phyloP scores from a whole-genome alignment of 2,888 invertebrate genomes.

The Trissolcus brochymenae region DNA sequence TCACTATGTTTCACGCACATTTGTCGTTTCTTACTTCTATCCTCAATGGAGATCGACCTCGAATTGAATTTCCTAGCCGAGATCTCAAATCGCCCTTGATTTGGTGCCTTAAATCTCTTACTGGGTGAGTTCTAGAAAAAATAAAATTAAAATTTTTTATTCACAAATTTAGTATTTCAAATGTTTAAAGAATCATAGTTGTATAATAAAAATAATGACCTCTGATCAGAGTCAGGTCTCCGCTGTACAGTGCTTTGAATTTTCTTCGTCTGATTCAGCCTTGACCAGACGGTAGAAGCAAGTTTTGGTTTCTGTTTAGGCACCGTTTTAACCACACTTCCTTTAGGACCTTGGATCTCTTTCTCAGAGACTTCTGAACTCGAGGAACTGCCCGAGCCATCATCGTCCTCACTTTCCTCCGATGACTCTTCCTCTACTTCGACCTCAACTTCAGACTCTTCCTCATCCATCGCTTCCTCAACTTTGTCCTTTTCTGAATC shows the following conservation, averaged over 20 bases:
- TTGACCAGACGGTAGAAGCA: slow-evolving; percentile 79
- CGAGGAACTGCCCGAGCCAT: slow-evolving; percentile 59
- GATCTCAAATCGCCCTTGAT: slow-evolving; percentile 45
- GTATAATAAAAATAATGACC: slow-evolving; percentile 15
- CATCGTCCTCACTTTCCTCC: slow-evolving; percentile 62
- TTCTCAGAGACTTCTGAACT: slow-evolving; percentile 78
- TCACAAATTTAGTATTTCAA: too few relatives aligned
- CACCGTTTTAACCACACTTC: slow-evolving; percentile 79
- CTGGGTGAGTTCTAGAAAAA: not conserved
- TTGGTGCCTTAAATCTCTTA: slow-evolving; percentile 25
- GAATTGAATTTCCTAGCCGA: slow-evolving; percentile 37
- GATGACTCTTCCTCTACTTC: slow-evolving; percentile 53
- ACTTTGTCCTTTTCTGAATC: slow-evolving; percentile 41
- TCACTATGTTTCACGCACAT: slow-evolving; percentile 61
- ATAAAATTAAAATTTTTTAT: not conserved
- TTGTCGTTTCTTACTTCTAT: slow-evolving; percentile 75
- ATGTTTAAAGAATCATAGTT: not conserved
- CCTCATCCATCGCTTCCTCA: slow-evolving; percentile 54
- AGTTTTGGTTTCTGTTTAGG: slow-evolving; percentile 75
- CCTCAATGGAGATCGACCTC: slow-evolving; percentile 72
- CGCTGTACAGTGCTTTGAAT: slow-evolving; percentile 59
- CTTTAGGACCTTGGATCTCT: slow-evolving; percentile 77
- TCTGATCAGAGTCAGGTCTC: not conserved
- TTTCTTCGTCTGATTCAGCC: slow-evolving; percentile 74
- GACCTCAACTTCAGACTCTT: slow-evolving; percentile 59